phyloP scores from a whole-genome alignment of 2,113 vertebrate species.

The Labeo catla region DNA sequence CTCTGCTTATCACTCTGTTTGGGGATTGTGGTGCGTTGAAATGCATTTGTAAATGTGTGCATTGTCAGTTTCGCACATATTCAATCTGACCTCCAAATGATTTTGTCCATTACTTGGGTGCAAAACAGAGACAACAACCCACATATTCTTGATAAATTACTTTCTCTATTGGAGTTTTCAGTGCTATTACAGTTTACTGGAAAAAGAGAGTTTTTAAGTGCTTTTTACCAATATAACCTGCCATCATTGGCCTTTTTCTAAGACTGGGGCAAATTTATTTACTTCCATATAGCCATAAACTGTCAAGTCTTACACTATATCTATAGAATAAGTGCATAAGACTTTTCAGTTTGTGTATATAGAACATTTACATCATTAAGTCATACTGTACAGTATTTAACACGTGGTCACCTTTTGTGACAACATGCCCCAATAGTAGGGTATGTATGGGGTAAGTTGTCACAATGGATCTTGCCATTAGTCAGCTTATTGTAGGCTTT shows the following conservation, averaged over 20 bases:
- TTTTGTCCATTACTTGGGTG: neutral
- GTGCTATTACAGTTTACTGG: neutral
- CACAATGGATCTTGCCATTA: neutral
- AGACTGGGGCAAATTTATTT: neutral
- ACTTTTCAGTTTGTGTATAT: too few species aligned
- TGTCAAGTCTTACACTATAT: neutral
- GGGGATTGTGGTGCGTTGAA: neutral
- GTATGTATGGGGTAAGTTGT: neutral
- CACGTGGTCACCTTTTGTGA: neutral
- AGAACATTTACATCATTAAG: too few species aligned
- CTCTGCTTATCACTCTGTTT: constrained; percentile 13
- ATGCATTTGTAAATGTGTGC: constrained; percentile 10
- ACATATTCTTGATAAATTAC: neutral
- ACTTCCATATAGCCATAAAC: neutral
- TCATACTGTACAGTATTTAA: neutral
- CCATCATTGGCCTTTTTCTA: neutral
- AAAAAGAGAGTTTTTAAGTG: neutral
- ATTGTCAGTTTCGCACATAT: constrained; percentile 16
- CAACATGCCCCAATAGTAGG: neutral
- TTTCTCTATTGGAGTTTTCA: constrained; percentile 1
- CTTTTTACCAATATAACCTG: neutral
- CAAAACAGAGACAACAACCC: neutral
- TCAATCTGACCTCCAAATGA: constrained; percentile 10
- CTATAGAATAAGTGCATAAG: too few species aligned
- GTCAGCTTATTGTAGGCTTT: neutral